Percentiles rank a stretch among this genome's conserved stretches.
phyloP scores from a whole-genome alignment of 2,113 vertebrate genomes.

The Mastomys natalensis region DNA sequence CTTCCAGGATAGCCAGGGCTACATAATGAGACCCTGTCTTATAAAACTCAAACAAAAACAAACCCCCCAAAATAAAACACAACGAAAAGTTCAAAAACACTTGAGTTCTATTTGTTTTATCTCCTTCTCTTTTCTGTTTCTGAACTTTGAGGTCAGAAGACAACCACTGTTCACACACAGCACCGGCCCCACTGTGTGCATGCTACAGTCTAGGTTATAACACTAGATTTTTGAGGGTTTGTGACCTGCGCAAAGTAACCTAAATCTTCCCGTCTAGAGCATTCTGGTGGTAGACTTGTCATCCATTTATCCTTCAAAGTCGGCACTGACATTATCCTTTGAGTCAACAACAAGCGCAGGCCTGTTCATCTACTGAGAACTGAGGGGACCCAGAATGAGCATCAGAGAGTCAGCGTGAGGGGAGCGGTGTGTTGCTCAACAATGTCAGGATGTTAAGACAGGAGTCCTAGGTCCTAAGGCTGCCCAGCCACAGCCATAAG shows the following conservation, averaged over 20 bases:
- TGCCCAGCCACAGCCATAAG: neutral
- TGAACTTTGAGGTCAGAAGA: neutral
- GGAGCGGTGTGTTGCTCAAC: neutral
- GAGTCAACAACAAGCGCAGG: neutral
- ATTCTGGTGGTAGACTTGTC: neutral
- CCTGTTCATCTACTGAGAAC: neutral
- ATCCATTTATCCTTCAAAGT: neutral
- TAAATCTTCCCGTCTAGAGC: neutral
- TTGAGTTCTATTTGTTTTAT: neutral
- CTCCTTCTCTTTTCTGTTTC: neutral
- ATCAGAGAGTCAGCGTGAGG: neutral
- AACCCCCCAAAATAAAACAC: neutral
- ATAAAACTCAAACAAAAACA: neutral
- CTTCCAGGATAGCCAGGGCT: neutral
- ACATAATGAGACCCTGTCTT: neutral
- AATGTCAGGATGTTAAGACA: neutral
- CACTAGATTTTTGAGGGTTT: neutral
- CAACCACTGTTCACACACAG: neutral
- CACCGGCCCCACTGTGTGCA: accelerated
- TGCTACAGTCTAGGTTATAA: neutral
- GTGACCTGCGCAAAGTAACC: neutral
- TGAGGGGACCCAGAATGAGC: neutral
- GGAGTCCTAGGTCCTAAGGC: neutral
- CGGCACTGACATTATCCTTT: neutral
- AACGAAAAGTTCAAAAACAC: neutral